A percentile compares a stretch with the other conserved stretches of the same genome.
Conservation (phyloP, 35 echinoderm and acorn worm species). For the Acanthaster planci region DNA sequence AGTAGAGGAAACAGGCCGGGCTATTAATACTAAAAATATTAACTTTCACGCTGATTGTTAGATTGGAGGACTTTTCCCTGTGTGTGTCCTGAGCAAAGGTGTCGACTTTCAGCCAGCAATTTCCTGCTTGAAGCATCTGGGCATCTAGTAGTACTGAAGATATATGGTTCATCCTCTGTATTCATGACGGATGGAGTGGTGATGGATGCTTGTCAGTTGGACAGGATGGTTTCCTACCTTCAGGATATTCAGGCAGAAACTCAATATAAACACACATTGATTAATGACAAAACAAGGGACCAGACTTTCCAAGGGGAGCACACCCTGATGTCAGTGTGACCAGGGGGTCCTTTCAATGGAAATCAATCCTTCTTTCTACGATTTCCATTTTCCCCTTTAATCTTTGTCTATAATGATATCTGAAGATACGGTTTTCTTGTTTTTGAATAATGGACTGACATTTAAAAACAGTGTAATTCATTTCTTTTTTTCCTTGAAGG, state of each 20-base stretch:
- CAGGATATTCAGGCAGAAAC: not conserved
- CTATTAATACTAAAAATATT: conserved; percentile 22
- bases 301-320: too few relatives aligned
- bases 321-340: too few relatives aligned
- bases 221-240: conserved; percentile 14
- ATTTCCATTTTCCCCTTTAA: too few relatives aligned
- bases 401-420: too few relatives aligned
- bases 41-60: conserved; percentile 6
- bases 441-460: too few relatives aligned
- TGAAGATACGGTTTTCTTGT: too few relatives aligned
- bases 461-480: too few relatives aligned
- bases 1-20: not conserved
- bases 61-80: not conserved
- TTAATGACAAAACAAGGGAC: conserved; percentile 9
- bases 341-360: too few relatives aligned
- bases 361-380: too few relatives aligned
- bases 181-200: not conserved
- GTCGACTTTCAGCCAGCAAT: conserved; percentile 16
- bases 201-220: conserved; percentile 7
- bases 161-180: not conserved
- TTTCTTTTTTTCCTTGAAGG: too few relatives aligned
- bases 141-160: not conserved
- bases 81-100: conserved; percentile 1
- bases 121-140: not conserved
- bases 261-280: conserved; percentile 27